These are phyloP conservation scores for Drosophila pandora DNA, from an alignment of 1,140 invertebrate species.

Conservation along the genomic window DNA sequence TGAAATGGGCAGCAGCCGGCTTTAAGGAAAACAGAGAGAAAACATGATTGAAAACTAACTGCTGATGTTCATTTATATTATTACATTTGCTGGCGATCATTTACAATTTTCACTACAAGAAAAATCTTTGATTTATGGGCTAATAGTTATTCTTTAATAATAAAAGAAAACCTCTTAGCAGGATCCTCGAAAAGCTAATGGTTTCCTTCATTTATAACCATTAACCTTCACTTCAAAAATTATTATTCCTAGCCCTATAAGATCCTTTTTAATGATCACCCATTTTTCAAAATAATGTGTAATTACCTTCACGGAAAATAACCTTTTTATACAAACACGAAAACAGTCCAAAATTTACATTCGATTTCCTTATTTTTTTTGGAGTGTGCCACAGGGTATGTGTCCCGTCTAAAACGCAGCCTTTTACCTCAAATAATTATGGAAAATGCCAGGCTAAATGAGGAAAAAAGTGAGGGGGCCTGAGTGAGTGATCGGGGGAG, in stretches of 20 bases:
- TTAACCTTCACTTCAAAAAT: not conserved
- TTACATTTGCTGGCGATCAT: constrained; percentile 57
- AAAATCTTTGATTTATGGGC: not conserved
- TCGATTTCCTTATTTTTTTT: not conserved
- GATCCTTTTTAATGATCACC: not conserved
- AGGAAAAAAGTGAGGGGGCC: constrained; percentile 24
- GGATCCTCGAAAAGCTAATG: not conserved
- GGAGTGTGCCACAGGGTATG: constrained; percentile 50
- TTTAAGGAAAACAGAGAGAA: constrained; percentile 6
- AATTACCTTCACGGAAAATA: not conserved
- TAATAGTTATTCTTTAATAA: no score
- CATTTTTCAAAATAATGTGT: constrained; percentile 2
- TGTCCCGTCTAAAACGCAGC: constrained; percentile 66
- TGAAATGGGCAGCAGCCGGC: not conserved
- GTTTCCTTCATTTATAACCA: not conserved
- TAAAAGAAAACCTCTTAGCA: not conserved
- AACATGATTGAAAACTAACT: constrained; percentile 73
- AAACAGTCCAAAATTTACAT: not conserved
- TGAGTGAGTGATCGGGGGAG: constrained; percentile 32
- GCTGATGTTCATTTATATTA: constrained; percentile 72
- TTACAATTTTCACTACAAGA: constrained; percentile 5
- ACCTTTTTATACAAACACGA: not conserved
- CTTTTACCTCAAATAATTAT: constrained; percentile 77
- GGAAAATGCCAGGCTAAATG: constrained; percentile 67
- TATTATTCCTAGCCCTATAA: not conserved